These are phyloP conservation scores for Brachyalestes nurse DNA, from an alignment of 2,797 vertebrate species.

Conservation along the genomic window DNA sequence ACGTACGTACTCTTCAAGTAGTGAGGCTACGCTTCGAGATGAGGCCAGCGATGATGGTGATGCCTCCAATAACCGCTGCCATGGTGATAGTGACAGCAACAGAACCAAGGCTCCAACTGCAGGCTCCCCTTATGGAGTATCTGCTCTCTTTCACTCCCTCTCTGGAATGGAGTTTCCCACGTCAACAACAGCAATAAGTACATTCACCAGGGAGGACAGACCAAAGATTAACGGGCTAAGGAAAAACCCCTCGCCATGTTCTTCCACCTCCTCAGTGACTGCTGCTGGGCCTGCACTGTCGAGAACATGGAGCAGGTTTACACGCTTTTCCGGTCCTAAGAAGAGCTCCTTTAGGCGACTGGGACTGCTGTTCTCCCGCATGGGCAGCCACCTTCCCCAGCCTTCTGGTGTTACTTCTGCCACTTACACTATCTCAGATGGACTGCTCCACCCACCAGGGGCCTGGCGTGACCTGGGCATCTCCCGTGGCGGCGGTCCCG, in stretches of 20 bases:
- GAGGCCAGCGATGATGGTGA: slow-evolving; percentile 63
- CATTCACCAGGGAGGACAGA: slow-evolving; percentile 80
- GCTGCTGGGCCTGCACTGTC: slow-evolving; percentile 62
- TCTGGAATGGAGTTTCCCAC: slow-evolving; percentile 78
- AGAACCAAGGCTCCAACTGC: slow-evolving; percentile 83
- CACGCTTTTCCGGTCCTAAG: slow-evolving; percentile 83
- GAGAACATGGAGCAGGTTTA: slow-evolving; percentile 78
- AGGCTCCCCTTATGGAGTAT: slow-evolving; percentile 79
- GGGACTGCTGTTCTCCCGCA: slow-evolving; percentile 91
- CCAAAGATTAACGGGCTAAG: slow-evolving; percentile 91
- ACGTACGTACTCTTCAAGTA: slow-evolving; percentile 89
- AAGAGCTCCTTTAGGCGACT: slow-evolving; percentile 91
- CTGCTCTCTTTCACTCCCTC: slow-evolving; percentile 87
- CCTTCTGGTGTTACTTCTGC: slow-evolving; percentile 82
- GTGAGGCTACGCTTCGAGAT: slow-evolving; percentile 84
- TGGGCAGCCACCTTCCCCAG: slow-evolving; percentile 83
- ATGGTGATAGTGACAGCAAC: slow-evolving; percentile 68
- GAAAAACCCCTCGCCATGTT: slow-evolving; percentile 70
- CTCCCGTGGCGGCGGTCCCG: slow-evolving; percentile 76
- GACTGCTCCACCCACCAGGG: slow-evolving; percentile 86
- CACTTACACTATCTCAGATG: slow-evolving; percentile 93
- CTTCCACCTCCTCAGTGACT: slow-evolving; percentile 59
- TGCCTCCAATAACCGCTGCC: slow-evolving; percentile 52
- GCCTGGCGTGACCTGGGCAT: slow-evolving; percentile 87
- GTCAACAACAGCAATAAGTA: slow-evolving; percentile 24